Base-by-base conservation (phyloP, 1,140 invertebrate species). In the Monomorium pharaonis region DNA sequence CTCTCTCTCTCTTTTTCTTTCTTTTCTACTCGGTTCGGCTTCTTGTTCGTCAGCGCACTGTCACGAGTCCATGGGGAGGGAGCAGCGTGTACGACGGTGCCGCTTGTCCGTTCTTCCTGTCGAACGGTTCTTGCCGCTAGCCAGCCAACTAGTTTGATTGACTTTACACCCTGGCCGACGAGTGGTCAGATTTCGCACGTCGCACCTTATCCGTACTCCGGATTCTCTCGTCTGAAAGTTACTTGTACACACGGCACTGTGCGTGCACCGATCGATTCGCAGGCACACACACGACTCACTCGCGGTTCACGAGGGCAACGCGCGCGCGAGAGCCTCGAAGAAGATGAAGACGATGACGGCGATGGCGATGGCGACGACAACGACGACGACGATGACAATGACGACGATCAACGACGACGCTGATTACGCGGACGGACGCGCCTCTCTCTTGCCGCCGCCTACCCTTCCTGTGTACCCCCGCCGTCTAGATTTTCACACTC, bases 61-160 rank as follows among this genome's bases (percentile, higher is more conserved):
- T 91, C 88, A 87, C 86, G 88, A 88, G 90, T 89, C 89, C 92
- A 93, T 92, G 81, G 85, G 91, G 69, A 76, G n/a, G n/a, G 81
- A 72, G 65, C 74, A 65, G 84, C 7, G 87, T 81, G 69, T 65
- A 85, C 75, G 88, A 63, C 33, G 77, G 67, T 70, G 65, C 70
- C 44, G 77, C 24, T 51, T 24, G 16, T 37, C n/a, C 21, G 37
- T 47, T 60, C 42, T 83, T 24, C 12, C 42, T 16, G 47, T 24
- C 18, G 30, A 65, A 65, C 75, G 44, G 9, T 54, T 33, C n/a
- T 18, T 14, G 54, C 56, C 77, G 24, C 16, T 21, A 9, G 51
- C 51, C 51, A 21, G 65, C 27, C 33, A 16, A 74, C 54, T 16
- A 42, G 72, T 49, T 9, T 30, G 49, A 69, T 62, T 54, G 76